Base-by-base conservation (phyloP, 2,888 invertebrate genomes). In the Drosophila demipolita region DNA sequence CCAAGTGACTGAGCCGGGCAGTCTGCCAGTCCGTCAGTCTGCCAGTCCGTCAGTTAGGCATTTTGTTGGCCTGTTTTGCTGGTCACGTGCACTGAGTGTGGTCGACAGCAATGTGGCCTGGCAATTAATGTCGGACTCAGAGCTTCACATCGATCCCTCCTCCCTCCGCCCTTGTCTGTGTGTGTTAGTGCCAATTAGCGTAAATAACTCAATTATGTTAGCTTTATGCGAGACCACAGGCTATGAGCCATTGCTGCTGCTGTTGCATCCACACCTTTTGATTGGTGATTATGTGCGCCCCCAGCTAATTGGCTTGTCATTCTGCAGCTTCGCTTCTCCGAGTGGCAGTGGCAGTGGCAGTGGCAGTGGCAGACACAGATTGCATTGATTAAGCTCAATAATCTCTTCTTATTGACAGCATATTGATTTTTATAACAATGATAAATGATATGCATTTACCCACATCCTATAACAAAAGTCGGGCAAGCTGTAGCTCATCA, bases 121-220 rank as follows among this genome's bases (percentile, higher is more conserved):
- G 32, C 82, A 74, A 70, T 77, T 77, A 66, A 40, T 62, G 71
- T 75, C 75, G 59, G 63, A n/a, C 52, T 11, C 33, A n/a, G 36
- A 33, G 32, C 52, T 45, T 40, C n/a, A 12, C 36, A n/a, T 38
- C 12, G 32, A 17, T 20, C 26, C 2, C 23, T 29, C 7, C 23
- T 7, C 5, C 23, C 11, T 11, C 11, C 64, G n/a, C 36, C 23
- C 52, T 3, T 35, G 3, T 45, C 53, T 48, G 48, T 54, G 57
- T 64, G 53, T 71, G 55, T 66, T 5, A 6, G 57, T 53, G 64
- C 73, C 78, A 85, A 85, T 85, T 85, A 88, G 84, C 65, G 78
- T 78, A 86, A 81, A 86, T 85, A 86, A 85, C 85, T 85, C 83
- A 85, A 88, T 85, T 85, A 85, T 86, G 77, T 48, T 52, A 49